phyloP scores from a whole-genome alignment of 2,113 vertebrate genomes.

The Heterotilapia buettikoferi region DNA sequence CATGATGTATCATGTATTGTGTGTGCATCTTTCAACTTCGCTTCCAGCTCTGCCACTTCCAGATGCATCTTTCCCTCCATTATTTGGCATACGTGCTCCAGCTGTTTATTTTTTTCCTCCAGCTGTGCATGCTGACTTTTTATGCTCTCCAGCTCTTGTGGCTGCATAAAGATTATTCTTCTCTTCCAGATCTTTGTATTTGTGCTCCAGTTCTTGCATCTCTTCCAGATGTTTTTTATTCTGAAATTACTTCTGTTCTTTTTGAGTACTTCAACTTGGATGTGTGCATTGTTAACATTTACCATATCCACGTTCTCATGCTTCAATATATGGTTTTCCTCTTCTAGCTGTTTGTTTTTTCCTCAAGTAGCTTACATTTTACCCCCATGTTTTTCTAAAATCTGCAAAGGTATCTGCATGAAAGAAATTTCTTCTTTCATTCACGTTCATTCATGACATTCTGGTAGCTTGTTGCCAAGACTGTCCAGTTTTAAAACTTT shows the following conservation, averaged over 20 bases:
- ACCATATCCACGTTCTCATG: neutral
- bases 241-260: neutral
- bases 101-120: neutral
- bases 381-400: neutral
- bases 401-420: neutral
- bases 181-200: neutral
- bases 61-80: neutral
- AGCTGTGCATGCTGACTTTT: neutral
- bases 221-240: neutral
- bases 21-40: neutral
- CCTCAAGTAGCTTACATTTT: rapidly evolving
- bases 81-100: neutral
- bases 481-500: neutral
- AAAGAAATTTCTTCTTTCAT: neutral
- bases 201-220: neutral
- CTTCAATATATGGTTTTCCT: neutral
- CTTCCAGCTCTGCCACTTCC: neutral
- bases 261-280: neutral
- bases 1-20: neutral
- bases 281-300: neutral
- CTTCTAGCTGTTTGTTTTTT: neutral
- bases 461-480: neutral
- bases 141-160: neutral
- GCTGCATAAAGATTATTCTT: neutral
- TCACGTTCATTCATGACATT: neutral